A percentile compares a stretch with the other conserved stretches of the same genome.
phyloP scores from a whole-genome alignment of 2,797 vertebrate genomes.

The Darevskia mixta region DNA sequence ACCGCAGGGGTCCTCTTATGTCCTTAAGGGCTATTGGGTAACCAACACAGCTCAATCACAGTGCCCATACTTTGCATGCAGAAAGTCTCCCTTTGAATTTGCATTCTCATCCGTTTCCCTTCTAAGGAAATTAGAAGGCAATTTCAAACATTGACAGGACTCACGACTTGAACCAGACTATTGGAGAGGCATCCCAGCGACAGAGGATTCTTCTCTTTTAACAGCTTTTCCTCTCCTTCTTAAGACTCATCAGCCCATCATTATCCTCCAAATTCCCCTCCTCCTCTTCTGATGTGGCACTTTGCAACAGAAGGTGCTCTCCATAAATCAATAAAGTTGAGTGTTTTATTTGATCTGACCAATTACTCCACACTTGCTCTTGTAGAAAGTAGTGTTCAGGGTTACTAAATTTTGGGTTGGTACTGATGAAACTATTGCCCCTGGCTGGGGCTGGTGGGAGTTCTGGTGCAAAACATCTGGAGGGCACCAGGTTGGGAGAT shows the following conservation, averaged over 20 bases:
- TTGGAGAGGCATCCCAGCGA: neutral
- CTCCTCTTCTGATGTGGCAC: neutral
- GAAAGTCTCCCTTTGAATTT: neutral
- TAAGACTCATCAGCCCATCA: neutral
- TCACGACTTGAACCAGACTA: neutral
- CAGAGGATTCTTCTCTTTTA: neutral
- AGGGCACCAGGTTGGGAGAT: no score
- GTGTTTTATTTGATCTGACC: neutral
- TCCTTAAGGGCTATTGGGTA: no score
- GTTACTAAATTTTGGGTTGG: neutral
- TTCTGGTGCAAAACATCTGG: no score
- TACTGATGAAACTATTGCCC: neutral
- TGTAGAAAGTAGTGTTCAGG: neutral
- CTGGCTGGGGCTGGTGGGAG: no score
- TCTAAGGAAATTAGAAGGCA: neutral
- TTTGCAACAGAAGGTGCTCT: neutral
- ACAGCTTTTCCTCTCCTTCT: neutral
- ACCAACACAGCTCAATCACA: no score
- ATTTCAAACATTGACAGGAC: neutral
- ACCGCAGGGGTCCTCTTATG: neutral
- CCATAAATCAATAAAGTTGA: neutral
- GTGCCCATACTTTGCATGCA: neutral
- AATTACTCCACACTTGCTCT: neutral
- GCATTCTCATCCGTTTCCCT: neutral
- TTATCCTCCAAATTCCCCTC: neutral